These are phyloP conservation scores for Nannospalax galili DNA, from an alignment of 2,113 vertebrate species.

Conservation along the genomic window DNA sequence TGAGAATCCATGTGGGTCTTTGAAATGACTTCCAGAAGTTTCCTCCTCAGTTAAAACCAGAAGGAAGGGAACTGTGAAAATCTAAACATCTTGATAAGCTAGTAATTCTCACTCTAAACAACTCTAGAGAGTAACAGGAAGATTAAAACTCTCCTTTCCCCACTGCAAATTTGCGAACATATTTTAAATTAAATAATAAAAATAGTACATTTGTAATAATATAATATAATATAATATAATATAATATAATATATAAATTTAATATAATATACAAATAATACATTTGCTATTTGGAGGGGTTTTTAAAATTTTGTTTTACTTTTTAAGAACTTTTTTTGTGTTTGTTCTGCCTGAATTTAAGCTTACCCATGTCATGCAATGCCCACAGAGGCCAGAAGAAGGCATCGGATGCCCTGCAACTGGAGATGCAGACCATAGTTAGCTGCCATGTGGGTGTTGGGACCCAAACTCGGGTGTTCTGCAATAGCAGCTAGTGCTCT, in stretches of 20 bases:
- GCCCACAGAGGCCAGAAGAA: too few species aligned
- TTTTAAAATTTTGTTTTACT: background rate
- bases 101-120: background rate
- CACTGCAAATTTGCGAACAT: too few species aligned
- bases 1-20: background rate
- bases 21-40: background rate
- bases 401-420: too few species aligned
- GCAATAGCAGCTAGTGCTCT: too few species aligned
- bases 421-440: too few species aligned
- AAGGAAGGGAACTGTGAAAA: conserved; percentile 1
- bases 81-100: background rate
- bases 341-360: too few species aligned
- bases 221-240: too few species aligned
- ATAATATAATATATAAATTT: too few species aligned
- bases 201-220: background rate
- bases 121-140: background rate
- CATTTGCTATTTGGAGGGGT: background rate
- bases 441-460: too few species aligned
- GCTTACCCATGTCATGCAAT: too few species aligned
- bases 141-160: background rate
- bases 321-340: too few species aligned
- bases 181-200: background rate
- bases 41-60: conserved; percentile 1
- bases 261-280: background rate
- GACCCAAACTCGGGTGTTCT: too few species aligned